Evolutionary conservation across 1,140 invertebrate genomes (phyloP), one percentile per base, ranked within the genome.

Genomic region (Glomeris maerens): DNA sequence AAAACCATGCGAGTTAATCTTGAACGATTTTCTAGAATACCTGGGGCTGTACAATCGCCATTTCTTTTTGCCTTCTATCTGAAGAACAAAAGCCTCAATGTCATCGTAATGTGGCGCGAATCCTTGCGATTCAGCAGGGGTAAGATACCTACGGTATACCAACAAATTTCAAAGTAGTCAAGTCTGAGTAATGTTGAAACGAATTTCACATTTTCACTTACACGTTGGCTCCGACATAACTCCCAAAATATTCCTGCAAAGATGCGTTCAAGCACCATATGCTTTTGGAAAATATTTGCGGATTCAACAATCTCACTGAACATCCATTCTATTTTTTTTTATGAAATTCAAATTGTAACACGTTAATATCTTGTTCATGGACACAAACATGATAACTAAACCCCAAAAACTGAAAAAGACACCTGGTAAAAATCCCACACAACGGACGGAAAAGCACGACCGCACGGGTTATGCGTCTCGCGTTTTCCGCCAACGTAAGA

Each of bases 31-130:
- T n/a, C 25, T 48, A 10, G 26, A 45, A 65, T 64, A 76, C 65
- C 71, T 67, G 25, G 90, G 84, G 55, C 75, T 76, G 64, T 97
- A 98, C 2, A 98, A 64, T 59, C 78, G 81, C 94, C 94, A 98
- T 53, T 80, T 75, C 68, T 98, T 98, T 59, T 82, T 81, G 0
- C 95, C 95, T 72, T 98, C 94, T 4, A 96, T 66, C 72, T 98
- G 95, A 31, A 98, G 62, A 49, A 98, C 79, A 66, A 98, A 98
- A 14, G 93, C 94, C 72, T 98, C 95, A 58, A 98, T 97, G 62
- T 98, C 94, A 72, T 98, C 94, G 68, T 84, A 98, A 70, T 98
- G 93, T 0, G 94, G 93, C 1, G 94, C 93, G 75, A 98, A 98
- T 0, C 94, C 93, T 74, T 97, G 92, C 59, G 84, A 84, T 49